Evolutionary conservation across 64 coral and sea anemone genomes (phyloP).

Genomic region (Pocillopora damicornis): DNA sequence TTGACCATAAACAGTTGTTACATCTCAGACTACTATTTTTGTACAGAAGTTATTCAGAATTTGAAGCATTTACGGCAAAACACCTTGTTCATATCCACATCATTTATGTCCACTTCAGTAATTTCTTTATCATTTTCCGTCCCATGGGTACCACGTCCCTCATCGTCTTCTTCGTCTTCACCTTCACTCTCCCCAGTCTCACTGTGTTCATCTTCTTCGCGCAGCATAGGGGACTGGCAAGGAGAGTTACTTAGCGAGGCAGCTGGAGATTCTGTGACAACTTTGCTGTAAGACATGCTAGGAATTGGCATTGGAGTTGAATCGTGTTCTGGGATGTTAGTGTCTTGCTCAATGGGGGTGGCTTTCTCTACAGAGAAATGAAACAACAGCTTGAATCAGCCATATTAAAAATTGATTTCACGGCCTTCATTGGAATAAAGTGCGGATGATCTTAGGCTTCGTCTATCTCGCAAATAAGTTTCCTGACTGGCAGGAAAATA

Average conservation of each 20-base stretch:
- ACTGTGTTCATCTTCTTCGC: constrained; percentile 86
- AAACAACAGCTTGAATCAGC: too few relatives aligned
- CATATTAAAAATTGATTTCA: too few relatives aligned
- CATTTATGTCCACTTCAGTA: constrained; percentile 62
- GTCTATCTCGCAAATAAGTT: too few relatives aligned
- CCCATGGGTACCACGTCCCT: constrained; percentile 29
- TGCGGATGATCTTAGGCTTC: too few relatives aligned
- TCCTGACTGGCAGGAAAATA: too few relatives aligned
- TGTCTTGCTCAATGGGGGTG: constrained; percentile 48
- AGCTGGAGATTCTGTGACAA: constrained; percentile 5
- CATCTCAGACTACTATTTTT: background rate
- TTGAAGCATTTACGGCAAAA: too few relatives aligned
- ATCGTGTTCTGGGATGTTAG: background rate
- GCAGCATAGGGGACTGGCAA: constrained; percentile 67
- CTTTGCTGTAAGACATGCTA: constrained; percentile 9
- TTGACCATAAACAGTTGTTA: background rate
- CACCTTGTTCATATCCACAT: constrained; percentile 88
- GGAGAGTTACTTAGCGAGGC: constrained; percentile 50
- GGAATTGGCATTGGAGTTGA: constrained; percentile 4
- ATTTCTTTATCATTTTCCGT: constrained; percentile 34
- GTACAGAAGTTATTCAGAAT: too few relatives aligned
- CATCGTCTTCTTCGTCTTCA: constrained; percentile 43
- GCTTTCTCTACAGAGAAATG: constrained; percentile 48
- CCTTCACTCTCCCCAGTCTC: constrained; percentile 60
- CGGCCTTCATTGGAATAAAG: too few relatives aligned